Evolutionary conservation across 2,113 vertebrate genomes (phyloP).

Genomic region (Aptenodytes patagonicus): DNA sequence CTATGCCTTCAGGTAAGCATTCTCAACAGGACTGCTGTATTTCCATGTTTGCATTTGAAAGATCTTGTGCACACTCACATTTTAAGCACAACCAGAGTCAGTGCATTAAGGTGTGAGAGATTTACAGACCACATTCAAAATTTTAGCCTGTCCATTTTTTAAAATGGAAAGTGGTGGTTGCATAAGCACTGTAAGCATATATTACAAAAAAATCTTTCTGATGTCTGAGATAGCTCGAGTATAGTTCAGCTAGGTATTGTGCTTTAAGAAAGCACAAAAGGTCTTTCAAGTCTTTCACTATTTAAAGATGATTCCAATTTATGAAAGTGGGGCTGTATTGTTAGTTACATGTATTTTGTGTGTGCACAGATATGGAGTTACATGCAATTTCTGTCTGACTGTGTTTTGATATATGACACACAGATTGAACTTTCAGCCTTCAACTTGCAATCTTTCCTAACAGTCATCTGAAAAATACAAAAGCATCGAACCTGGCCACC

Average conservation of each 20-base stretch:
- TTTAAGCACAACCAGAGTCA: background rate
- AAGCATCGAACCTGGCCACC: slow-evolving; percentile 13
- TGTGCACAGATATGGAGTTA: background rate
- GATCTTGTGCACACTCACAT: background rate
- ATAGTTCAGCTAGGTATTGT: background rate
- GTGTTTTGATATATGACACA: background rate
- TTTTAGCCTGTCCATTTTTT: background rate
- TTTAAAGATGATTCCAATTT: background rate
- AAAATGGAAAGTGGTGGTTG: background rate
- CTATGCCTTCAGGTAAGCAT: background rate
- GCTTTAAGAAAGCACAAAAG: background rate
- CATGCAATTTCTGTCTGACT: background rate
- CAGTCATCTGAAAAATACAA: slow-evolving; percentile 26
- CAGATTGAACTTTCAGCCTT: slow-evolving; percentile 41
- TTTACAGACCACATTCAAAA: background rate
- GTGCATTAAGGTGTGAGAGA: background rate
- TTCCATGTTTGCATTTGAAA: background rate
- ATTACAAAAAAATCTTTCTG: background rate
- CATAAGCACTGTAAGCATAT: background rate
- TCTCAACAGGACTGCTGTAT: background rate
- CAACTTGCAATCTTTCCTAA: slow-evolving; percentile 11
- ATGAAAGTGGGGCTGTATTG: background rate
- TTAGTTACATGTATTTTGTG: background rate
- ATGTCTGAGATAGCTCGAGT: background rate
- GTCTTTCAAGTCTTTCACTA: background rate